Percentiles rank a stretch among this genome's conserved stretches.
These are phyloP conservation scores for Desmodus rotundus DNA, from an alignment of 2,113 vertebrate species.

Conservation along the genomic window DNA sequence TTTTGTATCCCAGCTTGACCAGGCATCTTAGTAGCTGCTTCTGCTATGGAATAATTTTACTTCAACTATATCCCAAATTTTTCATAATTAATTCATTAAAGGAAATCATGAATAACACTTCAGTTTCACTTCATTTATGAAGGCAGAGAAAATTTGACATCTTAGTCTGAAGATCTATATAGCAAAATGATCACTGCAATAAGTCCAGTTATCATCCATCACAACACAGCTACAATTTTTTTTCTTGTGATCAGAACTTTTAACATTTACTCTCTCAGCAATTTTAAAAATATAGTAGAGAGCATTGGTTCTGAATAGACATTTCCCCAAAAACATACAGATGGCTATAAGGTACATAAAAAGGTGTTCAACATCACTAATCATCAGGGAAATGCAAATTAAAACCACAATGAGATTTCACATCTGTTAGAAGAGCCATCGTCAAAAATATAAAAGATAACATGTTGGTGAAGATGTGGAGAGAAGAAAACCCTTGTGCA, in stretches of 20 bases:
- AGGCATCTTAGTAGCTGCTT: background rate
- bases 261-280: background rate
- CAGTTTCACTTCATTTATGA: background rate
- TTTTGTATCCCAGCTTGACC: background rate
- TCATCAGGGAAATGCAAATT: background rate
- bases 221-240: background rate
- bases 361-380: background rate
- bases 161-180: background rate
- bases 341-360: background rate
- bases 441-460: background rate
- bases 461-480: background rate
- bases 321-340: background rate
- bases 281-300: background rate
- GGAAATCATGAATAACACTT: background rate
- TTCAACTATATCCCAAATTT: background rate
- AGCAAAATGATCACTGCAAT: background rate
- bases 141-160: background rate
- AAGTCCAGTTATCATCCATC: background rate
- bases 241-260: background rate
- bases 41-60: background rate
- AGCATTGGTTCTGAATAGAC: background rate
- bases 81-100: slow-evolving; percentile 28
- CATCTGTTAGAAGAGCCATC: background rate
- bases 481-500: background rate
- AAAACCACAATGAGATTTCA: background rate